Percentiles rank a stretch among this genome's conserved stretches.
Evolutionary conservation across 2,888 invertebrate genomes (phyloP).

Genomic region (Julus scanicus): DNA sequence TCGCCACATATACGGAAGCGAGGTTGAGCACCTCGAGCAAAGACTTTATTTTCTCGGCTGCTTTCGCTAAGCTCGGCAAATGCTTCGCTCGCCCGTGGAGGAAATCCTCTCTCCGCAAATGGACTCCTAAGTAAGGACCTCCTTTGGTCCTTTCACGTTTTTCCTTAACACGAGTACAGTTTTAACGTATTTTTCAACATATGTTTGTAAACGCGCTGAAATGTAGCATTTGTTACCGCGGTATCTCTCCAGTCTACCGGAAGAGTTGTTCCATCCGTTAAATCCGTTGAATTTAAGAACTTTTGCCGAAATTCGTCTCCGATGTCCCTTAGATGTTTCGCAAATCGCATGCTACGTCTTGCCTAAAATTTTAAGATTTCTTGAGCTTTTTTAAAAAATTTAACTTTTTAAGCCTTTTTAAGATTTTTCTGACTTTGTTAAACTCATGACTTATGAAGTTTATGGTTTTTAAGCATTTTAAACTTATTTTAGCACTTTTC

Average conservation of each 20-base stretch:
- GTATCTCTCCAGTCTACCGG: constrained; percentile 74
- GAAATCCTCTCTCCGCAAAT: constrained; percentile 91
- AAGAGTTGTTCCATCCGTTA: constrained; percentile 72
- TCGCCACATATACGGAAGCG: neutral
- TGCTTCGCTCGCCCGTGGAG: neutral
- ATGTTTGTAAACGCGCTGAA: no score
- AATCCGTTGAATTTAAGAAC: constrained; percentile 74
- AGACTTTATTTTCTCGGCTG: neutral
- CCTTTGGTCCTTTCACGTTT: constrained; percentile 64
- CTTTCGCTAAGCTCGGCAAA: constrained; percentile 2
- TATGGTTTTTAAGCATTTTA: no score
- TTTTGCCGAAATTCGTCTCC: constrained; percentile 76
- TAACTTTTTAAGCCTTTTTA: no score
- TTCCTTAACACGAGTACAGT: neutral
- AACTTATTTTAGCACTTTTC: no score
- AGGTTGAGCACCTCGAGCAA: neutral
- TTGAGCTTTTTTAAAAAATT: neutral
- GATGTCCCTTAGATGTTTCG: constrained; percentile 73
- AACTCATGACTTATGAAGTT: no score
- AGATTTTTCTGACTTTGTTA: no score
- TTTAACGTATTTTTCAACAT: no score
- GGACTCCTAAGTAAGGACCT: constrained; percentile 81
- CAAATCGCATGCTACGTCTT: constrained; percentile 89
- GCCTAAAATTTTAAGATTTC: constrained; percentile 61
- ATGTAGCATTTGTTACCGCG: constrained; percentile 68